A percentile compares a stretch with the other conserved stretches of the same genome.
Evolutionary conservation across 2,113 vertebrate species (phyloP).

Genomic region (Peucedramus taeniatus): DNA sequence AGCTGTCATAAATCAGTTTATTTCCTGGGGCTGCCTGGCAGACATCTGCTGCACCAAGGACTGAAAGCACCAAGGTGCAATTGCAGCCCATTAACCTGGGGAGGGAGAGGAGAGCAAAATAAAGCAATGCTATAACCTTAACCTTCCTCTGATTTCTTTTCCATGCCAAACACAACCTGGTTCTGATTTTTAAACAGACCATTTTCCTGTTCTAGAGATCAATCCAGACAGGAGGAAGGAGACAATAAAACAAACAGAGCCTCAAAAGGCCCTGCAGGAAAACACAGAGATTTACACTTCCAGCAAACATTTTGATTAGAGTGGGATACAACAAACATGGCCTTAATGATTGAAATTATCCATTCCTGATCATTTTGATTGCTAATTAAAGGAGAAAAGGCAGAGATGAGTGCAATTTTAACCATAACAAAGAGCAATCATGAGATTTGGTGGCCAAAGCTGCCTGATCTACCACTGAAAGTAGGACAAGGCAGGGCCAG

Average conservation of each 20-base stretch:
- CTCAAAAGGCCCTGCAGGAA: not conserved
- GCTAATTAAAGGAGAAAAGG: not conserved
- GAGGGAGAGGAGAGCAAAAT: not conserved
- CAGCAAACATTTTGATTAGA: not conserved
- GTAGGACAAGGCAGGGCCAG: not conserved
- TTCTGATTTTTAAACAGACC: not conserved
- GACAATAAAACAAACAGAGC: not conserved
- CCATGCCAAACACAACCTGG: not conserved
- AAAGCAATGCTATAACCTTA: not conserved
- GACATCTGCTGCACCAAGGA: not conserved
- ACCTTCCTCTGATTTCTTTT: not conserved
- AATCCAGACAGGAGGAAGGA: not conserved
- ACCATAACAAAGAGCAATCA: not conserved
- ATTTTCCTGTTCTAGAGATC: not conserved
- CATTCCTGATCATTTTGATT: not conserved
- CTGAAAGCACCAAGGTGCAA: not conserved
- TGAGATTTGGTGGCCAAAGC: not conserved
- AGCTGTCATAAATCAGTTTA: constrained; percentile 10
- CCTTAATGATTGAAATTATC: not conserved
- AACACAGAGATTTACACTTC: not conserved
- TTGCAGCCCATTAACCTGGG: not conserved
- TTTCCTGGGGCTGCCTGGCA: not conserved
- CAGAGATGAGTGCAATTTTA: not conserved
- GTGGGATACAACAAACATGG: not conserved
- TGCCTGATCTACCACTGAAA: not conserved